Base-by-base conservation (phyloP, 2,113 vertebrate species). In the Catagonus wagneri region DNA sequence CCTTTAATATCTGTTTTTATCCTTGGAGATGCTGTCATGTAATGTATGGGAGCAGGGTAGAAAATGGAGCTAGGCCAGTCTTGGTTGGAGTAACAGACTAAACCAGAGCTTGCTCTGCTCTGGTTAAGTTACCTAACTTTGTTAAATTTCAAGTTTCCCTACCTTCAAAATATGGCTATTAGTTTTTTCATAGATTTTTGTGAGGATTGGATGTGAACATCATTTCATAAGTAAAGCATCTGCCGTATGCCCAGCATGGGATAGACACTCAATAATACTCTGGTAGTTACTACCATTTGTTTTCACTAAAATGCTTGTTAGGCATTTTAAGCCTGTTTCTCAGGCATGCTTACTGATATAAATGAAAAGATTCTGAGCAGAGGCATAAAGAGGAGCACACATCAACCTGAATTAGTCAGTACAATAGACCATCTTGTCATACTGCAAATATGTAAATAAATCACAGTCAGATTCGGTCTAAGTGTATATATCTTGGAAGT, bases 261-360 rank as follows among this genome's bases (percentile, higher is more conserved):
- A 16, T 75, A 54, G 66, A 66, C 19, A 56, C 14, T 69, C 50
- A 85, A 10, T 13, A 68, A 60, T 66, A 22, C 11, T 58, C 10
- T 44, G 7, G 29, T 34, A 71, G 44, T 66, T 58, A 44, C 79
- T 83, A 44, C 1, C n/a, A 52, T 39, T 96, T 94, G 22, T 72
- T 93, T 94, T 96, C 68, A 81, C 25, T 39, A 80, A 90, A 78
- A 76, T 90, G 60, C 32, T 75, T 81, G 19, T 56, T 89, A 32
- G 79, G 17, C 52, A 89, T 58, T 27, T 94, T 87, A 61, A 95
- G 36, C 25, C 29, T 71, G 15, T 81, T 86, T 69, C 11, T 92
- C 8, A 23, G 88, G 4, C 56, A 83, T 56, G 39, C 32, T 71
- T 63, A 69, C 29, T 56, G 63, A 81, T 58, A 80, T 65, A 54